Conservation (phyloP, 2,888 invertebrate species). For the Tryphoninae sp. region DNA sequence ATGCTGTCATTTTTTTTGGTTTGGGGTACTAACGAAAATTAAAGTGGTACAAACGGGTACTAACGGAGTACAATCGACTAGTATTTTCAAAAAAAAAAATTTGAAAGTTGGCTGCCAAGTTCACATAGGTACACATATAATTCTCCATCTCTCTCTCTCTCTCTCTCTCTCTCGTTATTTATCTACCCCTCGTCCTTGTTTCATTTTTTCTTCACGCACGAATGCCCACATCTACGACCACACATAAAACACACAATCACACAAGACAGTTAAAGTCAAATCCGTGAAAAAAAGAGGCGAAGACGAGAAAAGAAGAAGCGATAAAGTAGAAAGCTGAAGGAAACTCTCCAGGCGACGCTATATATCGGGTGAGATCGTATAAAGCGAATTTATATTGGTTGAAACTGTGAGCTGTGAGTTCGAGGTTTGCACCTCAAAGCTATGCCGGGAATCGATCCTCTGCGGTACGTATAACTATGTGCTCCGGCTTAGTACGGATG, state of each 20-base stretch:
- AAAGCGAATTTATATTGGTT: constrained; percentile 55
- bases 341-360: constrained; percentile 29
- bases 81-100: no score
- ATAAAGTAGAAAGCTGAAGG: constrained; percentile 40
- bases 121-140: neutral
- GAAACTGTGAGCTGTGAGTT: constrained; percentile 33
- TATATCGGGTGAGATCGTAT: constrained; percentile 37
- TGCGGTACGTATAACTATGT: constrained; percentile 42
- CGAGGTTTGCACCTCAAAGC: constrained; percentile 58
- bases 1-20: no score
- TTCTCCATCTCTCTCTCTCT: neutral
- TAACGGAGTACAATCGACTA: no score
- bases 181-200: neutral
- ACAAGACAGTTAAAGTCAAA: constrained; percentile 40
- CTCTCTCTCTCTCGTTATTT: neutral
- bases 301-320: constrained; percentile 15
- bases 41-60: no score
- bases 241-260: neutral
- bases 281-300: constrained; percentile 41
- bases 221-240: neutral
- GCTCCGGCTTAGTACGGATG: constrained; percentile 7
- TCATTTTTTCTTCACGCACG: constrained; percentile 5
- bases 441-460: constrained; percentile 53
- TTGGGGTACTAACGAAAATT: no score
- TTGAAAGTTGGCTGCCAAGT: no score